These are phyloP conservation scores for Choloepus didactylus DNA, from an alignment of 2,797 vertebrate genomes.

Conservation along the genomic window DNA sequence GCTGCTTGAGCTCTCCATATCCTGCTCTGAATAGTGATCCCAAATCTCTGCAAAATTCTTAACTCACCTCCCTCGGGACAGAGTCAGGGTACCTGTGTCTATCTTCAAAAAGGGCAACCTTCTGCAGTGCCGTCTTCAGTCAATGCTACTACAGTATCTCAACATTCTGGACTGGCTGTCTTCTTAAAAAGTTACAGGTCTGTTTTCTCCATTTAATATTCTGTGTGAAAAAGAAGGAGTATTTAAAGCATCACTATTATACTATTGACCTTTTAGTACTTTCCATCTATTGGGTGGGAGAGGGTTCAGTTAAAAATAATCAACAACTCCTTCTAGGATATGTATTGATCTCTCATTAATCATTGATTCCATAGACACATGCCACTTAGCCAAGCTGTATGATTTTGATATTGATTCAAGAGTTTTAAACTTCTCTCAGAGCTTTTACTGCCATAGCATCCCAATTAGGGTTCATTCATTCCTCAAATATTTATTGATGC, in stretches of 20 bases:
- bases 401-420: constrained; percentile 70
- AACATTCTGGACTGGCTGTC: neutral
- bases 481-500: constrained; percentile 57
- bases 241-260: neutral
- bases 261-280: neutral
- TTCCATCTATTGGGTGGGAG: neutral
- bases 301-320: constrained; percentile 55
- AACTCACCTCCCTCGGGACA: neutral
- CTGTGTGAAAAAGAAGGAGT: neutral
- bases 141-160: neutral
- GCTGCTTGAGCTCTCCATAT: neutral
- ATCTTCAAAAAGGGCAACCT: neutral
- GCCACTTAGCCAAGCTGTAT: constrained; percentile 44
- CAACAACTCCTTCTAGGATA: neutral
- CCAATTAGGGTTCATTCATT: neutral
- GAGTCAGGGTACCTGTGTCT: neutral
- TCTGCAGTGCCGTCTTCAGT: neutral
- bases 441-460: constrained; percentile 53
- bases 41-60: neutral
- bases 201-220: constrained; percentile 21
- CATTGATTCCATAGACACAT: constrained; percentile 58
- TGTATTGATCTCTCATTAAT: constrained; percentile 65
- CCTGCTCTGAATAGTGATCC: constrained; percentile 3
- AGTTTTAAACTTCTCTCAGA: constrained; percentile 60
- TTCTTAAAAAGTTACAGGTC: neutral